These are phyloP conservation scores for Hecatera dysodea DNA, from an alignment of 2,888 invertebrate genomes.

Conservation along the genomic window DNA sequence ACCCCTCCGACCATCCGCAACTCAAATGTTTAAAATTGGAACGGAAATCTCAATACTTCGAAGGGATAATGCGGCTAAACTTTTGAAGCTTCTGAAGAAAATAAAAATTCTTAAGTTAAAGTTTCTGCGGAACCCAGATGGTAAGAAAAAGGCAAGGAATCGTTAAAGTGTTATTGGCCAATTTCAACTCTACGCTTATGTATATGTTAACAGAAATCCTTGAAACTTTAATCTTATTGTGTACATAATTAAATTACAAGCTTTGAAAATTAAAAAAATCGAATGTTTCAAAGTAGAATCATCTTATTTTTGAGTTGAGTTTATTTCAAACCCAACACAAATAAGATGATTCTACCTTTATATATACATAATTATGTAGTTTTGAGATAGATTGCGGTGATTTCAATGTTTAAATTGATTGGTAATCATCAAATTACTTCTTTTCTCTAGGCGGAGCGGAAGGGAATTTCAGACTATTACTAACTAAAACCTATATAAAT, in stretches of 20 bases:
- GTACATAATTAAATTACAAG: conserved; percentile 22
- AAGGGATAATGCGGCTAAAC: conserved; percentile 17
- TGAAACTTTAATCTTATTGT: conserved; percentile 45
- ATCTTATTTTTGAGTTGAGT: background rate
- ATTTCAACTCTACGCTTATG: conserved; percentile 49
- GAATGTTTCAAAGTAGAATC: conserved; percentile 1
- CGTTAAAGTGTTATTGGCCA: conserved; percentile 52
- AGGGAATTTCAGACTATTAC: too few relatives aligned
- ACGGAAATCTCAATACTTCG: conserved; percentile 16
- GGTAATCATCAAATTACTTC: too few relatives aligned
- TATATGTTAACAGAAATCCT: conserved; percentile 60
- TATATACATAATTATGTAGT: too few relatives aligned
- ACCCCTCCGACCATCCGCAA: conserved; percentile 23
- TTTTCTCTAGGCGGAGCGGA: too few relatives aligned
- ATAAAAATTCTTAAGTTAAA: background rate
- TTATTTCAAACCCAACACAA: too few relatives aligned
- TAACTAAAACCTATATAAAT: too few relatives aligned
- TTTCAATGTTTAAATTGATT: too few relatives aligned
- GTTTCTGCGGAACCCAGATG: conserved; percentile 48
- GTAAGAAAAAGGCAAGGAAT: conserved; percentile 35
- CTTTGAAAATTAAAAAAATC: conserved; percentile 28
- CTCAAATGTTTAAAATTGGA: conserved; percentile 29
- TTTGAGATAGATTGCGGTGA: too few relatives aligned
- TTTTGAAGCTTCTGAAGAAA: conserved; percentile 7
- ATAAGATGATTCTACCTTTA: too few relatives aligned